Conservation (phyloP, 2,113 vertebrate species). For the Phoxinus phoxinus region DNA sequence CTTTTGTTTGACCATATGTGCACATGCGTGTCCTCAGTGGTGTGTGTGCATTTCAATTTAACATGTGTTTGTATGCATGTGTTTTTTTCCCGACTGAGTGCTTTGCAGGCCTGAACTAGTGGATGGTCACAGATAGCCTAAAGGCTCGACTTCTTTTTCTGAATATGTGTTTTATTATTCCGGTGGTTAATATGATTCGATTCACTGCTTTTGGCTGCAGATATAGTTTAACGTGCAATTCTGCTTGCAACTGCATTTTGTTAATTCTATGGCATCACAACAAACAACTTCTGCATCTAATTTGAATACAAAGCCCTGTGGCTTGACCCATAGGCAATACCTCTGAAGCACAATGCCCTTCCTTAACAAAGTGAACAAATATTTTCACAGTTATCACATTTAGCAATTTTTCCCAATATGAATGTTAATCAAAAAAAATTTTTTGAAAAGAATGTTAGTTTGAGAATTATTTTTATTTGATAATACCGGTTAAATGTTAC, state of each 20-base stretch:
- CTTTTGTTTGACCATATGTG: conserved; percentile 20
- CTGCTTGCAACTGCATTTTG: not conserved
- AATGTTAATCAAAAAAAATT: too few relatives aligned
- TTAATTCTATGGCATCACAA: not conserved
- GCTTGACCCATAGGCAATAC: not conserved
- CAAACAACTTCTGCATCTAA: not conserved
- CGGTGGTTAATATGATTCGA: not conserved
- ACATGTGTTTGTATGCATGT: conserved; percentile 14
- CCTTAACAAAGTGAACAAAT: not conserved
- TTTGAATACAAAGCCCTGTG: conserved; percentile 12
- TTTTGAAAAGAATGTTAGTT: not conserved
- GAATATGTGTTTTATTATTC: not conserved
- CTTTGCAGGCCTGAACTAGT: not conserved
- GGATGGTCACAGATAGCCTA: not conserved
- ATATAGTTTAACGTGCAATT: not conserved
- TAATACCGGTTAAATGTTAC: not conserved
- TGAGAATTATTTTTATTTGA: not conserved
- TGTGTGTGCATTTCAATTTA: not conserved
- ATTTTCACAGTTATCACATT: too few relatives aligned
- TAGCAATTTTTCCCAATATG: too few relatives aligned
- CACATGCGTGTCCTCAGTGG: not conserved
- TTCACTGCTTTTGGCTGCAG: not conserved
- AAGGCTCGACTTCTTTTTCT: conserved; percentile 1
- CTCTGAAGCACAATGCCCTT: not conserved
- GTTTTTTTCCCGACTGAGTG: not conserved